Percentiles rank a stretch among this genome's conserved stretches.
phyloP scores from a whole-genome alignment of 2,113 vertebrate species.

The Antigone vipio region DNA sequence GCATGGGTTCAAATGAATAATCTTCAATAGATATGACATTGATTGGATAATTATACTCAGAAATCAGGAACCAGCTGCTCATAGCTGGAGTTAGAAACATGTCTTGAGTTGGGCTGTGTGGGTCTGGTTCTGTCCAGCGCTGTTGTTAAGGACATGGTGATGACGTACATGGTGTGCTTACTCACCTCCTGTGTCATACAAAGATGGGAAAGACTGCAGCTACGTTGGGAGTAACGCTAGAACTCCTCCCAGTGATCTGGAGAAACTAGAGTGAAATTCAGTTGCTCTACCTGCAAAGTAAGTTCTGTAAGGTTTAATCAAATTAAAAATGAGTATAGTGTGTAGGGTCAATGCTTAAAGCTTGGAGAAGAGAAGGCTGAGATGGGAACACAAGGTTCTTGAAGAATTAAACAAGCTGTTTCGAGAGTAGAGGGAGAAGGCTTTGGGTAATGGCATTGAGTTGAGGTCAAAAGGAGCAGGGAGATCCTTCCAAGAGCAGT shows the following conservation, averaged over 20 bases:
- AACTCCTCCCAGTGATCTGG: neutral
- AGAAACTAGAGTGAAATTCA: neutral
- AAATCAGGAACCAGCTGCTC: neutral
- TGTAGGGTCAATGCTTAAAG: neutral
- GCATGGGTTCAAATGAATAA: neutral
- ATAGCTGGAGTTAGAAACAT: neutral
- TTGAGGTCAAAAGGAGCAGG: neutral
- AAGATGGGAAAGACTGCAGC: neutral
- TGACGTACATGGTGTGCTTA: neutral
- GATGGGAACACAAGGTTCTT: neutral
- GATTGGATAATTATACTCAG: neutral
- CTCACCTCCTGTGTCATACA: too few relatives aligned
- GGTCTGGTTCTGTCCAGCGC: neutral
- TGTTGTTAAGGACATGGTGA: neutral
- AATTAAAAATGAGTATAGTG: neutral
- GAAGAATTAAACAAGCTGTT: neutral
- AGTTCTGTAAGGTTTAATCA: neutral
- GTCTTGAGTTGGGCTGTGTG: neutral
- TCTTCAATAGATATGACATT: neutral
- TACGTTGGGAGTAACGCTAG: neutral
- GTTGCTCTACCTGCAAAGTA: neutral
- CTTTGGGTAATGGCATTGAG: neutral
- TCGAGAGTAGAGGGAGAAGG: neutral
- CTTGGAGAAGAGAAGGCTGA: neutral
- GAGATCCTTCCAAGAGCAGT: neutral